Evolutionary conservation across 2,888 invertebrate species (phyloP).

Genomic region (Sepiola atlantica): DNA sequence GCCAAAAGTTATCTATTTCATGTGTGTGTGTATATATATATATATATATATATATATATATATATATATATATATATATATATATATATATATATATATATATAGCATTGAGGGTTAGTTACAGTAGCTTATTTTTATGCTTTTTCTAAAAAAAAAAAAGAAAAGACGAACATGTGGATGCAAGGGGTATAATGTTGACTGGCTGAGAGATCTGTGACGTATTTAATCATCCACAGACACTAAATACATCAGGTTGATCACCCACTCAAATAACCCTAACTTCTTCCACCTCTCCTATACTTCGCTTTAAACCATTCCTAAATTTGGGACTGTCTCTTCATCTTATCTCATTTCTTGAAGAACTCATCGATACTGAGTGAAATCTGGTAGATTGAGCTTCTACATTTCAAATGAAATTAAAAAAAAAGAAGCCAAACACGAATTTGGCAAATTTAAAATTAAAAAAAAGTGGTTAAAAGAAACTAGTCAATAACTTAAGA

Average conservation of each 20-base stretch:
- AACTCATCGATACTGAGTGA: not conserved
- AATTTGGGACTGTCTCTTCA: not conserved
- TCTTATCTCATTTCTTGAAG: not conserved
- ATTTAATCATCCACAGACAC: not conserved
- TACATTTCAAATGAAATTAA: no score
- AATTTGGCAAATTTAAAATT: no score
- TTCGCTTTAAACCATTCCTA: not conserved
- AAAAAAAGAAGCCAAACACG: no score
- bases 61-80: no score
- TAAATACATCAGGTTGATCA: not conserved
- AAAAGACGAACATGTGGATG: not conserved
- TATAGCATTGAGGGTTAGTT: not conserved
- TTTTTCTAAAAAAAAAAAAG: no score
- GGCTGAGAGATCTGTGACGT: not conserved
- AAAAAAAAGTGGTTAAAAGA: no score
- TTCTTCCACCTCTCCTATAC: not conserved
- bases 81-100: not conserved
- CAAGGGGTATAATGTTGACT: not conserved
- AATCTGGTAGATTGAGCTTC: no score
- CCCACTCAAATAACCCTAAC: not conserved
- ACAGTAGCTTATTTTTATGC: not conserved
- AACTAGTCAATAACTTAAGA: no score
- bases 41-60: no score
- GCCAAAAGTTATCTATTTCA: no score
- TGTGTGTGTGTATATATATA: no score